Percentiles rank a stretch among this genome's conserved stretches.
phyloP scores from a whole-genome alignment of 2,113 vertebrate species.

The Nothoprocta perdicaria region DNA sequence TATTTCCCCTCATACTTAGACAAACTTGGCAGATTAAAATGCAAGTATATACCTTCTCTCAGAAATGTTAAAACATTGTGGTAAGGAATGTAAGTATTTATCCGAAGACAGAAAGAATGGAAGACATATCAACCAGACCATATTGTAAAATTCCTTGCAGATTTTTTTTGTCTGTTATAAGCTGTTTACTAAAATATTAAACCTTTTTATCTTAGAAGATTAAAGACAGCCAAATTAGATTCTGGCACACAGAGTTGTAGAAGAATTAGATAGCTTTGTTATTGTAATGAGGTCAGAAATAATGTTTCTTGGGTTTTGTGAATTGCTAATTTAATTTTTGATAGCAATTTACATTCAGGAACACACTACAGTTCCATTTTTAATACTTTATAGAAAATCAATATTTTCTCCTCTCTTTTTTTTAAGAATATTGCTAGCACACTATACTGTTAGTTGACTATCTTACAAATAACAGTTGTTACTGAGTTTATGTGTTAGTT shows the following conservation, averaged over 20 bases:
- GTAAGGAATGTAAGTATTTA: background rate
- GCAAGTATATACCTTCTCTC: background rate
- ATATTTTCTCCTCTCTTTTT: constrained; percentile 21
- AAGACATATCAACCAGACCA: background rate
- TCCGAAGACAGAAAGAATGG: background rate
- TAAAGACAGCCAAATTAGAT: constrained; percentile 56
- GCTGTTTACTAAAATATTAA: constrained; percentile 46
- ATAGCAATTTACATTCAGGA: background rate
- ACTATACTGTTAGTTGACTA: background rate
- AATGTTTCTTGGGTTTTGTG: constrained; percentile 16
- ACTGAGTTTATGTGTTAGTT: background rate
- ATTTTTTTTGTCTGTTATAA: constrained; percentile 53
- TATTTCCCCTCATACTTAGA: background rate
- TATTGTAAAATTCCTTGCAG: constrained; percentile 8
- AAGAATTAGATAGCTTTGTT: constrained; percentile 44
- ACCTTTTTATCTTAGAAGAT: constrained; percentile 51
- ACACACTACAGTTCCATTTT: constrained; percentile 8
- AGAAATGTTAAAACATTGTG: background rate
- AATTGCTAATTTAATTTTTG: constrained; percentile 57
- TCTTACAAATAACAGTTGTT: background rate
- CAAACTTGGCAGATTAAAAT: background rate
- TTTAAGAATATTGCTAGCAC: background rate
- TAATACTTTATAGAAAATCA: background rate
- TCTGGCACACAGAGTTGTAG: constrained; percentile 3
- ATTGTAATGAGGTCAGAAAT: constrained; percentile 53